These are phyloP conservation scores for Macaca mulatta DNA, from an alignment of 2,113 vertebrate genomes.

Conservation along the genomic window DNA sequence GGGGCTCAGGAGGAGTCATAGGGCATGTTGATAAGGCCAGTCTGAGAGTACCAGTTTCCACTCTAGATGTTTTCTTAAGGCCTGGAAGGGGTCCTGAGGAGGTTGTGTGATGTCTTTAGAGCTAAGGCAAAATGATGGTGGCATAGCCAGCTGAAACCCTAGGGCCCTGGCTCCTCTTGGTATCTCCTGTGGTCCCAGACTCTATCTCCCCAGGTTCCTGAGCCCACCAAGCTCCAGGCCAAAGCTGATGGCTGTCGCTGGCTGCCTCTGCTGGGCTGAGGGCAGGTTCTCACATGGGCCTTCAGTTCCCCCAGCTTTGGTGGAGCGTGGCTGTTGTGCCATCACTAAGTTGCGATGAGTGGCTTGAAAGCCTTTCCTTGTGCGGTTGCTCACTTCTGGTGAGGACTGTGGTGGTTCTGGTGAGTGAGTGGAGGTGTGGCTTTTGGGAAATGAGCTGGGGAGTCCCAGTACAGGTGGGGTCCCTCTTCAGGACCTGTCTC, in stretches of 20 bases:
- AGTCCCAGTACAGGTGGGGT: background rate
- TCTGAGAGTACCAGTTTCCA: too few relatives aligned
- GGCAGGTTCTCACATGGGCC: fast-evolving
- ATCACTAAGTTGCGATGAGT: fast-evolving
- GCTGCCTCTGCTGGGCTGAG: background rate
- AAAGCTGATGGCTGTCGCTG: background rate
- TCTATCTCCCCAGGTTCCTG: fast-evolving
- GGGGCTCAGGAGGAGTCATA: background rate
- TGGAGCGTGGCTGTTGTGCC: background rate
- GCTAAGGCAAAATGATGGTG: background rate
- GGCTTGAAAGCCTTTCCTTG: background rate
- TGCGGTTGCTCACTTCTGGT: background rate
- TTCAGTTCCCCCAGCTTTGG: background rate
- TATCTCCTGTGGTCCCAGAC: background rate
- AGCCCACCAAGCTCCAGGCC: background rate
- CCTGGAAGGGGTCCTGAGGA: background rate
- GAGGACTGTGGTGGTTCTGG: background rate
- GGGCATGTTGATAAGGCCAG: fast-evolving
- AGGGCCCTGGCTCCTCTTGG: background rate
- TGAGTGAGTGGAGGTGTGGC: background rate
- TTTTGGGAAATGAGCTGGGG: background rate
- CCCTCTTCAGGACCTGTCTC: background rate
- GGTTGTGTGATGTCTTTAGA: background rate
- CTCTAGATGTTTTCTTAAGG: background rate
- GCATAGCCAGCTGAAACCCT: background rate